These are phyloP conservation scores for Yoshiicerus persimilis DNA, from an alignment of 1,140 invertebrate species.

Conservation along the genomic window DNA sequence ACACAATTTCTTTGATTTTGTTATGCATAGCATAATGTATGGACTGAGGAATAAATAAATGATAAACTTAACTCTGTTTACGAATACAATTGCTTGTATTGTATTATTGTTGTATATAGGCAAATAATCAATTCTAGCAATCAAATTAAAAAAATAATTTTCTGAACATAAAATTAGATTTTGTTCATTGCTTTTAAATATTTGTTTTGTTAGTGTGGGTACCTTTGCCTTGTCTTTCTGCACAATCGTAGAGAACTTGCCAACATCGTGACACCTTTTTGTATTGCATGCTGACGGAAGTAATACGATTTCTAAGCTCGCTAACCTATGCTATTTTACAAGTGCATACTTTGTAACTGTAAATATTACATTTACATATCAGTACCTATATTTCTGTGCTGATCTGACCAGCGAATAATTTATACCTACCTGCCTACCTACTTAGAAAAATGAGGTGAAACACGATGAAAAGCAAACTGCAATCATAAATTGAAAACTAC, in stretches of 20 bases:
- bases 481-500: background rate
- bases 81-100: no score
- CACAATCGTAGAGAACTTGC: background rate
- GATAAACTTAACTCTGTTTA: background rate
- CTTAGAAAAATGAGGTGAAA: background rate
- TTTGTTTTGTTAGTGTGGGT: background rate
- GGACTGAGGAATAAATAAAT: background rate
- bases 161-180: background rate
- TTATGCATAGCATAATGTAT: background rate
- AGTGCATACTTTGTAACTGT: background rate
- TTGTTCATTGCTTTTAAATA: background rate
- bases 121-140: background rate
- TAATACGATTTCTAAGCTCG: background rate
- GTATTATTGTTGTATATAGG: background rate
- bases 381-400: background rate
- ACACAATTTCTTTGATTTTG: background rate
- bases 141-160: background rate
- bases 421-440: background rate
- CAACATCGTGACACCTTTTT: constrained; percentile 12
- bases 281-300: constrained; percentile 10
- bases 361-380: background rate
- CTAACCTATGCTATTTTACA: background rate
- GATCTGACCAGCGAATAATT: background rate
- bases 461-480: background rate
- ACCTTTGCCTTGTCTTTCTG: background rate